Base-by-base conservation (phyloP, 1,140 invertebrate genomes). In the Drosophila serrata region DNA sequence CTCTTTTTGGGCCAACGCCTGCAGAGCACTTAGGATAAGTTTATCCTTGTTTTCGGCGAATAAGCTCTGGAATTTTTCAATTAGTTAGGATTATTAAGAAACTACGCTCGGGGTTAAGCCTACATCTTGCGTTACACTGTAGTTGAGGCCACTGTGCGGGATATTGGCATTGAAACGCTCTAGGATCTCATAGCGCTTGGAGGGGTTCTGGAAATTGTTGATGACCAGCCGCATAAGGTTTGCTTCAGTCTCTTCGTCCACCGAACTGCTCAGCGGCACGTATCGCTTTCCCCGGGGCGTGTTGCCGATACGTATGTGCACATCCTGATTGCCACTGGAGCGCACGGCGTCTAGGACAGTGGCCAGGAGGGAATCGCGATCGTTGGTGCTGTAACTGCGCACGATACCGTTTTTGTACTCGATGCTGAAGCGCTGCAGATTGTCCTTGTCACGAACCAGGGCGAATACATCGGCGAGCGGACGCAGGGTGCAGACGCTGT, bases 1-100 rank as follows among this genome's bases (percentile, higher is more conserved):
- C 81, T 96, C 93, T 93, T 95, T 95, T 82, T 94, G 96, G 7
- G 97, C 95, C 60, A 98, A 94, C 8, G 95, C 94, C 91, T 95
- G 96, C 76, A 97, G 92, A 39, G 97, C 98, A 65, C 94, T 95
- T 76, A 95, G 95, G 79, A 99, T 99, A 48, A 99, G 93, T 93
- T 99, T 99, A 93, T 99, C 99, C 93, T 99, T 99, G 93, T 99
- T 99, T 93, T 99, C 98, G 12, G 98, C 96, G 95, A 99, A 99
- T 59, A 99, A 94, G 70, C 98, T 96, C 96, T 97, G 92, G 93
- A 92, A 93, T 49, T 45, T 27, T 0, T 15, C 13, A 6, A n/a
- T 11, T 29, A 13, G 0, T 22, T 27, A 37, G 2, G 0, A 15
- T 42, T 8, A 4, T 15, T 9, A 11, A 12, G 13, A 17, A 27